Evolutionary conservation across 92 coral and sea anemone species (phyloP), one percentile per base, ranked within the genome.

Genomic region (Bergia puertoricense): DNA sequence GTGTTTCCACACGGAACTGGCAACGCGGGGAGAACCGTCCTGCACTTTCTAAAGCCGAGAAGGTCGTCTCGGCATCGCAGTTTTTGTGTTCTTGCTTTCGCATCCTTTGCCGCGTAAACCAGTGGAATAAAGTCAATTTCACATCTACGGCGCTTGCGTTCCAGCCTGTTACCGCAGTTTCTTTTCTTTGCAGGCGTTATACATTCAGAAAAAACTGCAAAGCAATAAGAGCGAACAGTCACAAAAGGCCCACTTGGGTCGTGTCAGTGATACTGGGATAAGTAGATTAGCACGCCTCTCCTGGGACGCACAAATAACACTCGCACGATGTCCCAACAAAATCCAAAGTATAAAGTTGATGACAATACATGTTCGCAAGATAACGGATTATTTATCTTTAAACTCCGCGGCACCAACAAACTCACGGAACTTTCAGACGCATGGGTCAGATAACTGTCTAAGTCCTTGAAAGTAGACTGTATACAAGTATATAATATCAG

Each of bases 51-150:
- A 88, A 97, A 97, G 51, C 93, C 90, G 45, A 81, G 90, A 15
- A 95, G 88, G 42, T 87, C 68, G 0, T 92, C 89, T 79, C 88
- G 89, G 92, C 99, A 97, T 2, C 79, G 62, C 68, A 97, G 86
- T 72, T 79, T 92, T 86, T 96, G 98, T 4, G 87, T 89, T 79
- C 73, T 90, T 13, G 41, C 77, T 48, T 75, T 42, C 14, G 46
- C 57, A 57, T 95, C 98, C 48, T 80, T 83, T 68, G 81, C 74
- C 6, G 89, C 81, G 79, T 86, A 88, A 22, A 95, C 98, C 38
- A 93, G 91, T 1, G 99, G 99, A 18, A 97, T 74, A 82, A 95
- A 97, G 89, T 95, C 94, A 78, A 95, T 94, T 88, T 95, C 96
- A 81, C 99, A 97, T 76, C 92, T 94, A 72, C 91, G 89, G 82